phyloP scores from a whole-genome alignment of 2,113 vertebrate species.

The Solea solea region DNA sequence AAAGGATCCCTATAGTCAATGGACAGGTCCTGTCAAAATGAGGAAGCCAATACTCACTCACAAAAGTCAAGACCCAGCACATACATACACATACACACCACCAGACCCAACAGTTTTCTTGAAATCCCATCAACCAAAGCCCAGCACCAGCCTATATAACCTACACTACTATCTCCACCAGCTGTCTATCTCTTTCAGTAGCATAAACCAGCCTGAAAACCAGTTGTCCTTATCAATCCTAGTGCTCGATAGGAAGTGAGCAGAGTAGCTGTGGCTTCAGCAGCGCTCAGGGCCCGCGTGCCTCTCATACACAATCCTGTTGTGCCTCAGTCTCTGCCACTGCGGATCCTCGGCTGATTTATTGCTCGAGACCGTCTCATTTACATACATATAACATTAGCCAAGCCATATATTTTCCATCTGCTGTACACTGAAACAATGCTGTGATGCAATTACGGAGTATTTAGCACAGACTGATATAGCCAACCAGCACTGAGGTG shows the following conservation, averaged over 20 bases:
- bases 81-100: constrained; percentile 28
- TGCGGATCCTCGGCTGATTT: background rate
- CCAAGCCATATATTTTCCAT: constrained; percentile 9
- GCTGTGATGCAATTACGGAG: background rate
- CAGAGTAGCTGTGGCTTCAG: background rate
- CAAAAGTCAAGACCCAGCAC: constrained; percentile 27
- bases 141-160: constrained; percentile 26
- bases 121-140: constrained; percentile 52
- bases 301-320: constrained; percentile 8
- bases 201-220: constrained; percentile 35
- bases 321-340: constrained; percentile 3
- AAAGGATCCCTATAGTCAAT: constrained; percentile 66
- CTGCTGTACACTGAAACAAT: constrained; percentile 13
- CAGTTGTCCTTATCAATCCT: constrained; percentile 40
- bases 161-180: constrained; percentile 41
- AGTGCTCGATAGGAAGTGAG: constrained; percentile 9
- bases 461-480: background rate
- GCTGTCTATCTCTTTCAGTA: constrained; percentile 46
- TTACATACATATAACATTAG: constrained; percentile 17
- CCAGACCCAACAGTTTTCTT: constrained; percentile 26
- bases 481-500: background rate
- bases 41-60: constrained; percentile 52
- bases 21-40: constrained; percentile 67
- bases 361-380: constrained; percentile 5
- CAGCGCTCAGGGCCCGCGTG: background rate